Evolutionary conservation across 2,888 invertebrate genomes (phyloP), one percentile per base, ranked within the genome.

Genomic region (Gerris lacustris): DNA sequence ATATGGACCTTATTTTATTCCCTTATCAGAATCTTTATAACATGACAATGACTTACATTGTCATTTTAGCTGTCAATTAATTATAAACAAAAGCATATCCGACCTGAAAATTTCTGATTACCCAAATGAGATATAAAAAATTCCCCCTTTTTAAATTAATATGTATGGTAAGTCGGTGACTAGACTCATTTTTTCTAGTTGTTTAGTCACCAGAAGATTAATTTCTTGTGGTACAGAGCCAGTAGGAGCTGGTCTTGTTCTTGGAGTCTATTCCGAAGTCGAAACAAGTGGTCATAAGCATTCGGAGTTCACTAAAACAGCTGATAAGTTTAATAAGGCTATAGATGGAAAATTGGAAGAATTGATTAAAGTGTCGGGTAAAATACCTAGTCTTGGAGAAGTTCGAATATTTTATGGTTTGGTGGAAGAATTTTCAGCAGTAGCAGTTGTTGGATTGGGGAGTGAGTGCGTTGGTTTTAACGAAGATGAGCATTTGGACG

Each of bases 401-500:
- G 84, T 82, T 5, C 83, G 89, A 74, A 81, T 88, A 11, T 85
- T 88, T 76, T 89, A 84, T 77, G 86, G 86, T 75, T 78, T 89
- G 44, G 87, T 88, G 75, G 82, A 84, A 0, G 82, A 84, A 44
- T 90, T 86, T 77, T 84, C 85, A 0, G 86, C 84, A 62, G 86
- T 92, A 1, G 88, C 88, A 6, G 85, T 92, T 7, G 87, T 88
- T 15, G 90, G 90, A 17, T 81, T 92, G 63, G 92, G 92, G 6
- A 82, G 84, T 69, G 86, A 87, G 77, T 87, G 87, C 76, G 83
- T 86, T 68, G 85, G 87, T 0, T 90, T 85, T 77, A 87, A 88
- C 79, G 82, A 83, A 6, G 82, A 83, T 71, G 92, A 93, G 79
- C 85, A 87, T 75, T 79, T 89, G 67, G 88, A 92, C 77, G 89